Evolutionary conservation across 2,797 vertebrate species (phyloP).

Genomic region (Bucorvus abyssinicus): DNA sequence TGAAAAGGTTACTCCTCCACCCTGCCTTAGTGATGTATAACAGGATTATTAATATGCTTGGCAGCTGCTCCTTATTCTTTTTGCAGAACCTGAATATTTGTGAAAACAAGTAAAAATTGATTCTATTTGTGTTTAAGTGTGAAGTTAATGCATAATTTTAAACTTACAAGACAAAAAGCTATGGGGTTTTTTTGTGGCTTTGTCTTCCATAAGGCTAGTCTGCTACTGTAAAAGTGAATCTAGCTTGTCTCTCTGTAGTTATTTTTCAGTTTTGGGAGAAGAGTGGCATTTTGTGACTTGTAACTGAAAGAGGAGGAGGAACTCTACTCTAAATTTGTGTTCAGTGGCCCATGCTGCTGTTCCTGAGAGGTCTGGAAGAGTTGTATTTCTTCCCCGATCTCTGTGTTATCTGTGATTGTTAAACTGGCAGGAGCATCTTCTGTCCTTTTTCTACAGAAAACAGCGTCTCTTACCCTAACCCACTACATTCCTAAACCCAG

Average conservation of each 20-base stretch:
- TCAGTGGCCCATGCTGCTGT: rapidly evolving
- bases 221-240: background rate
- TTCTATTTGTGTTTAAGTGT: background rate
- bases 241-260: background rate
- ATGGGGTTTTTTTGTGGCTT: background rate
- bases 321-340: background rate
- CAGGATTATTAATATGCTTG: slow-evolving; percentile 49
- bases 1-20: slow-evolving; percentile 61
- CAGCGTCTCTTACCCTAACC: background rate
- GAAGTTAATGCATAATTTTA: background rate
- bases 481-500: background rate
- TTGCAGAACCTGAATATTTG: slow-evolving; percentile 39
- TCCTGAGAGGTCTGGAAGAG: background rate
- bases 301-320: background rate
- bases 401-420: background rate
- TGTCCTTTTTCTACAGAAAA: background rate
- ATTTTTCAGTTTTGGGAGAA: background rate
- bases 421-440: background rate
- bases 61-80: slow-evolving; percentile 52
- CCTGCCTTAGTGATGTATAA: slow-evolving; percentile 36
- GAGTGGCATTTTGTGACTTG: background rate
- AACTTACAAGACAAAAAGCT: background rate
- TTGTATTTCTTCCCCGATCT: background rate
- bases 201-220: background rate
- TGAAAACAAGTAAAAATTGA: slow-evolving; percentile 8